These are phyloP conservation scores for Ricordea florida DNA, from an alignment of 92 coral and sea anemone genomes.

Conservation along the genomic window DNA sequence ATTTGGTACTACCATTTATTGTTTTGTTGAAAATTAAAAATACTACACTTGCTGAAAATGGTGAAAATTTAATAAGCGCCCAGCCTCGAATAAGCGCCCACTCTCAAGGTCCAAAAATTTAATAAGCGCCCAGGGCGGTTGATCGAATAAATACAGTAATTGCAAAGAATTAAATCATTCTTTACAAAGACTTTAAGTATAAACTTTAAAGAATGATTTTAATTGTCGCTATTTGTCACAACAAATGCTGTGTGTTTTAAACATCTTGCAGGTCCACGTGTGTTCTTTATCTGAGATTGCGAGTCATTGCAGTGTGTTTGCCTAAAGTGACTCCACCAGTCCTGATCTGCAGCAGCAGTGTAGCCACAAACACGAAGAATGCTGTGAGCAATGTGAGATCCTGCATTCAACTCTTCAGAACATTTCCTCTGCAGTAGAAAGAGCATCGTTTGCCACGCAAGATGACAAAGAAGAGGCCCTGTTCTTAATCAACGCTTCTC, in stretches of 20 bases:
- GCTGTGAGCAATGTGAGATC: slow-evolving; percentile 33
- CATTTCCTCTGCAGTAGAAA: slow-evolving; percentile 7
- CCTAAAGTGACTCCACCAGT: background rate
- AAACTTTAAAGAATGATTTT: background rate
- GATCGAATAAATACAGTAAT: too few relatives aligned
- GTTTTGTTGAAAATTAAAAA: too few relatives aligned
- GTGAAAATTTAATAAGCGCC: too few relatives aligned
- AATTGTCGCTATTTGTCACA: background rate
- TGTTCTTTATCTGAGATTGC: slow-evolving; percentile 4
- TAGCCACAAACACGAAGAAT: slow-evolving; percentile 38
- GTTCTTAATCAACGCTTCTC: slow-evolving; percentile 12
- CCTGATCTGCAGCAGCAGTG: slow-evolving; percentile 18
- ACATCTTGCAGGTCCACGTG: slow-evolving; percentile 25
- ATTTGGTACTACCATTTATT: too few relatives aligned
- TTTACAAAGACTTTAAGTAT: background rate
- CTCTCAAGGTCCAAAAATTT: too few relatives aligned
- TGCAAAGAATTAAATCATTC: too few relatives aligned
- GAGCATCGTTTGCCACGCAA: slow-evolving; percentile 31
- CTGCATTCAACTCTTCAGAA: slow-evolving; percentile 8
- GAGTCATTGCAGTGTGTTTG: slow-evolving; percentile 19
- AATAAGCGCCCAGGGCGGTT: too few relatives aligned
- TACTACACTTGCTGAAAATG: too few relatives aligned
- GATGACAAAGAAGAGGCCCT: slow-evolving; percentile 44
- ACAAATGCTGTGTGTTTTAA: background rate
- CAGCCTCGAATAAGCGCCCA: too few relatives aligned